phyloP scores from a whole-genome alignment of 2,113 vertebrate genomes.

The Psophia crepitans region DNA sequence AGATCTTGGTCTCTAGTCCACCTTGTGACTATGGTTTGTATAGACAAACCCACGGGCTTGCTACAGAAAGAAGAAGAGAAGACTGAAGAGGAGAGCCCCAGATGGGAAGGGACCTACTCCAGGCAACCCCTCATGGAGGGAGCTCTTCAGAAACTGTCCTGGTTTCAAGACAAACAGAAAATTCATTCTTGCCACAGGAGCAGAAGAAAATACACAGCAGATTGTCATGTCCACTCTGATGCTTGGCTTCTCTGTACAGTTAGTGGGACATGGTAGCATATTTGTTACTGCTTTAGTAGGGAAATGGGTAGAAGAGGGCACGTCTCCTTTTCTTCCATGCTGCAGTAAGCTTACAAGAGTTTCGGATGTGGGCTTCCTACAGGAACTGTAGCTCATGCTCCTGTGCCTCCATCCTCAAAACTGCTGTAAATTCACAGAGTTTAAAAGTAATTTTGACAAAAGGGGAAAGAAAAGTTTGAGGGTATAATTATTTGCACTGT shows the following conservation, averaged over 20 bases:
- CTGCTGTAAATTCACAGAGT: not conserved
- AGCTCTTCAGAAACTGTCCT: not conserved
- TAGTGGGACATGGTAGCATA: not conserved
- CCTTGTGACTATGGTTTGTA: not conserved
- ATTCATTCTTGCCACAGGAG: not conserved
- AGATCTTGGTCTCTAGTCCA: not conserved
- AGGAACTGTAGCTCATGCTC: not conserved
- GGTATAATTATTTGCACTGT: not conserved
- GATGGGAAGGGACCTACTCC: not conserved
- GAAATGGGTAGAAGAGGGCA: not conserved
- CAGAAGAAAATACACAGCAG: not conserved
- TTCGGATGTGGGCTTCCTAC: not conserved
- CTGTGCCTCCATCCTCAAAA: not conserved
- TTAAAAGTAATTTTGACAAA: not conserved
- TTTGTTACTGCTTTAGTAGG: not conserved
- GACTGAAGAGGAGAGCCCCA: not conserved
- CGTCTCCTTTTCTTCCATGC: not conserved
- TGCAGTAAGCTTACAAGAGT: not conserved
- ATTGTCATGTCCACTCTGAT: not conserved
- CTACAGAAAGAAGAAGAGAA: not conserved
- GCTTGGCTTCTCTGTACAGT: not conserved
- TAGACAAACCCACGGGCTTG: not conserved
- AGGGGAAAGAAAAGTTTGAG: not conserved
- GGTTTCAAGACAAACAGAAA: too few species aligned
- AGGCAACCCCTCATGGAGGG: not conserved